Percentiles rank a stretch among this genome's conserved stretches.
phyloP scores from a whole-genome alignment of 2,888 invertebrate genomes.

The Trissoscelio sp. region DNA sequence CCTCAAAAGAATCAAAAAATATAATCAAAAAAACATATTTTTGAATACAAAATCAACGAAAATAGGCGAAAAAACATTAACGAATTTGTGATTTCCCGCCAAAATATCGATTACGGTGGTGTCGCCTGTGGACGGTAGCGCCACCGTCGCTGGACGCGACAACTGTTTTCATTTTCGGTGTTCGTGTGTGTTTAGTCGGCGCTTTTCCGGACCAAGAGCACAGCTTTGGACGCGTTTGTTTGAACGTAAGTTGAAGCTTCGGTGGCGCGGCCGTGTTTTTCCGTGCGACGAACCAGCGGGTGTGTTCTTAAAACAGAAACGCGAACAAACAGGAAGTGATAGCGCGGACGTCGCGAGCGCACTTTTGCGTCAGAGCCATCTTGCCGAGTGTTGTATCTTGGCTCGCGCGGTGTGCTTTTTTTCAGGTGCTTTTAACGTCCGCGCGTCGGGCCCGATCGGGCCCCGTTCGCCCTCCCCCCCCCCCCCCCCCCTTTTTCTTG shows the following conservation, averaged over 20 bases:
- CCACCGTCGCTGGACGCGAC: slow-evolving; percentile 65
- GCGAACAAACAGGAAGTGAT: slow-evolving; percentile 61
- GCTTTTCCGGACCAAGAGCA: slow-evolving; percentile 40
- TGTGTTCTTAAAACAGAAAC: slow-evolving; percentile 54
- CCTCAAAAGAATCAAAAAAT: too few relatives aligned
- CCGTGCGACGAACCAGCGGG: not conserved
- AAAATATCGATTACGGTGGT: slow-evolving; percentile 60
- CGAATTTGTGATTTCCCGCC: too few relatives aligned
- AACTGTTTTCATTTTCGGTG: slow-evolving; percentile 69
- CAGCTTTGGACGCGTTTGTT: slow-evolving; percentile 24
- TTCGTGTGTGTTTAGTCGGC: slow-evolving; percentile 51
- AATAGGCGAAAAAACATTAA: too few relatives aligned
- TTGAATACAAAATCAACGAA: too few relatives aligned
- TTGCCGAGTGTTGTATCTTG: slow-evolving; percentile 63
- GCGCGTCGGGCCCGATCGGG: too few relatives aligned
- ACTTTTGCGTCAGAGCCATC: slow-evolving; percentile 69
- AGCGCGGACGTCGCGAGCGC: slow-evolving; percentile 26
- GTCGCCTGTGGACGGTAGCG: slow-evolving; percentile 47
- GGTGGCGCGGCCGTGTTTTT: not conserved
- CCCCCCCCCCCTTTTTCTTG: too few relatives aligned
- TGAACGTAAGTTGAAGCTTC: slow-evolving; percentile 35
- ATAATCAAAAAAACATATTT: too few relatives aligned
- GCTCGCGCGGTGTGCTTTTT: slow-evolving; percentile 17
- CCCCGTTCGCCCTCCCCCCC: too few relatives aligned
- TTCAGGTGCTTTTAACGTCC: too few relatives aligned